Evolutionary conservation across 2,888 invertebrate genomes (phyloP).

Genomic region (Eupithecia dodoneata): DNA sequence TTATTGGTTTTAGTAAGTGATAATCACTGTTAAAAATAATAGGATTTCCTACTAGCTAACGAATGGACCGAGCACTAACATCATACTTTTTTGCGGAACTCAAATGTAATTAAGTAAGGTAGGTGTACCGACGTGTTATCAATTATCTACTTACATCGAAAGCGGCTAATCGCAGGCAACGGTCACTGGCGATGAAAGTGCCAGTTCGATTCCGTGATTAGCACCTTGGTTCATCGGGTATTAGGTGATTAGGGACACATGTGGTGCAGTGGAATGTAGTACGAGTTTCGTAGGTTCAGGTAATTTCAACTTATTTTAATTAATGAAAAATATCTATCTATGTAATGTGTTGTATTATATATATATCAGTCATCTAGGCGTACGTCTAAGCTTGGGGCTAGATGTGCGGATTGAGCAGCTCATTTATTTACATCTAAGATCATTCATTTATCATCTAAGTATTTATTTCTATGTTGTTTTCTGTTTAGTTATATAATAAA

Average conservation of each 20-base stretch:
- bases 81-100: constrained; percentile 21
- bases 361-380: no score
- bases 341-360: no score
- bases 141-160: constrained; percentile 39
- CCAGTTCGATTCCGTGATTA: constrained; percentile 43
- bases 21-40: background rate
- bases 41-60: background rate
- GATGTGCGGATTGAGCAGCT: no score
- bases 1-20: no score
- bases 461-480: no score
- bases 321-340: background rate
- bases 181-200: constrained; percentile 41
- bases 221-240: constrained; percentile 27
- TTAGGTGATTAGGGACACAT: background rate
- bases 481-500: no score
- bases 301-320: background rate
- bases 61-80: background rate
- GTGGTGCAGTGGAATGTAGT: background rate
- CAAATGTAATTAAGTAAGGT: constrained; percentile 32
- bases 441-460: no score
- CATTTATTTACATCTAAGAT: no score
- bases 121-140: constrained; percentile 20
- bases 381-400: no score
- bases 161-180: constrained; percentile 39
- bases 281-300: background rate